phyloP scores from a whole-genome alignment of 2,113 vertebrate species.

The Trematocara nigrifrons region DNA sequence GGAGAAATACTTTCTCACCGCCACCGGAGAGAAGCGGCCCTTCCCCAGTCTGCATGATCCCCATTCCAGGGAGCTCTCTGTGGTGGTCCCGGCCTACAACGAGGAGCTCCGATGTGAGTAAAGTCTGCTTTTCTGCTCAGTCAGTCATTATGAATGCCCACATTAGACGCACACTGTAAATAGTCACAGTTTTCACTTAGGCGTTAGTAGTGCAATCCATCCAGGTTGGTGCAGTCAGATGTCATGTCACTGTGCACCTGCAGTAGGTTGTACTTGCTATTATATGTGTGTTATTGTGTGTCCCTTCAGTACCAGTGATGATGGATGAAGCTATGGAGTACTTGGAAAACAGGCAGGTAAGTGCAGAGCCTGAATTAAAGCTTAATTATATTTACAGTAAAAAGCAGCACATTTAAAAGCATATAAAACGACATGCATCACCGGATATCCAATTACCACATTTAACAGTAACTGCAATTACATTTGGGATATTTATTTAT shows the following conservation, averaged over 20 bases:
- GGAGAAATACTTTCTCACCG: conserved; percentile 80
- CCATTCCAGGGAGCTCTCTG: conserved; percentile 81
- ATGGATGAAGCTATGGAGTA: conserved; percentile 92
- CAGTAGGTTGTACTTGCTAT: not conserved
- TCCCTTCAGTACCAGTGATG: conserved; percentile 87
- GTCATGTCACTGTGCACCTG: not conserved
- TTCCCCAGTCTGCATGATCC: conserved; percentile 82
- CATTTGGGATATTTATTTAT: not conserved
- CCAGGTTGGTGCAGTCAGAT: not conserved
- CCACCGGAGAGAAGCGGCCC: conserved; percentile 66
- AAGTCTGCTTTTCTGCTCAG: not conserved
- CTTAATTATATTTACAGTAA: not conserved
- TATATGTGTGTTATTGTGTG: not conserved
- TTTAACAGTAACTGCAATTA: not conserved
- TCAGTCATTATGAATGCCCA: not conserved
- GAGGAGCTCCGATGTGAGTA: conserved; percentile 81
- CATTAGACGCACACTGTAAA: not conserved
- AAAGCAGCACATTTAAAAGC: not conserved
- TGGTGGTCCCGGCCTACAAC: conserved; percentile 92
- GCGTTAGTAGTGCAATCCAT: not conserved
- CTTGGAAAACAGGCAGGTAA: conserved; percentile 90
- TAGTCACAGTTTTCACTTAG: not conserved
- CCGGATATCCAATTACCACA: not conserved
- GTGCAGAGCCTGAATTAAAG: not conserved
- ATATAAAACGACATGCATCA: not conserved